These are phyloP conservation scores for Automeris io DNA, from an alignment of 2,888 invertebrate species.

Conservation along the genomic window DNA sequence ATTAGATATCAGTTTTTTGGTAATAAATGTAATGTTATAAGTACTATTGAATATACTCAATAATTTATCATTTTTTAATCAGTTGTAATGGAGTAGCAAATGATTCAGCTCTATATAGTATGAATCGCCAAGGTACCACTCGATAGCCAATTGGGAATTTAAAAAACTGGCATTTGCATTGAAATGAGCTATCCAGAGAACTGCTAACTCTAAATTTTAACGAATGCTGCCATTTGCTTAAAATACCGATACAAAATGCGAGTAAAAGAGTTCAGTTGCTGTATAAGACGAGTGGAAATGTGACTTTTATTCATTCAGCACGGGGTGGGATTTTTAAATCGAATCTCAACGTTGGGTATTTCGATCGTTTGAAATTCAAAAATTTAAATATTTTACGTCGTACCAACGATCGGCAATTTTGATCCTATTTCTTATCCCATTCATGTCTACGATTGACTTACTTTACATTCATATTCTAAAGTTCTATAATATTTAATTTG, in stretches of 20 bases:
- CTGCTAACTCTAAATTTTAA: constrained; percentile 36
- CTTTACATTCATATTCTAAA: no score
- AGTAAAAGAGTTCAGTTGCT: constrained; percentile 26
- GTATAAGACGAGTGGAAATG: constrained; percentile 32
- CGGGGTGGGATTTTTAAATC: constrained; percentile 36
- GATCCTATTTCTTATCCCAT: not conserved
- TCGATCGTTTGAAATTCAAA: constrained; percentile 20
- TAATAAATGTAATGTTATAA: no score
- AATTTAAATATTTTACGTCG: constrained; percentile 3
- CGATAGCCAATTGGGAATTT: constrained; percentile 5
- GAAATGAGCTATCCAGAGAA: constrained; percentile 42
- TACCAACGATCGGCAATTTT: not conserved
- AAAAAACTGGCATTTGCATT: constrained; percentile 35
- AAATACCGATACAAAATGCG: constrained; percentile 48
- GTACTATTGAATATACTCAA: no score
- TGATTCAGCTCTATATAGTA: no score
- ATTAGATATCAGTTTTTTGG: no score
- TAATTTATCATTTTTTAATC: no score
- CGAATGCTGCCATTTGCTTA: constrained; percentile 47
- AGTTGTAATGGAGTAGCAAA: no score
- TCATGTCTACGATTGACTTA: not conserved
- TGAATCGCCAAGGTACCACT: not conserved
- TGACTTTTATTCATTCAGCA: constrained; percentile 43
- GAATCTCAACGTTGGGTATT: constrained; percentile 33
- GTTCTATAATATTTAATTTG: no score